Conservation (phyloP, 2,888 invertebrate genomes). For the Caenorhabditis sulstoni region DNA sequence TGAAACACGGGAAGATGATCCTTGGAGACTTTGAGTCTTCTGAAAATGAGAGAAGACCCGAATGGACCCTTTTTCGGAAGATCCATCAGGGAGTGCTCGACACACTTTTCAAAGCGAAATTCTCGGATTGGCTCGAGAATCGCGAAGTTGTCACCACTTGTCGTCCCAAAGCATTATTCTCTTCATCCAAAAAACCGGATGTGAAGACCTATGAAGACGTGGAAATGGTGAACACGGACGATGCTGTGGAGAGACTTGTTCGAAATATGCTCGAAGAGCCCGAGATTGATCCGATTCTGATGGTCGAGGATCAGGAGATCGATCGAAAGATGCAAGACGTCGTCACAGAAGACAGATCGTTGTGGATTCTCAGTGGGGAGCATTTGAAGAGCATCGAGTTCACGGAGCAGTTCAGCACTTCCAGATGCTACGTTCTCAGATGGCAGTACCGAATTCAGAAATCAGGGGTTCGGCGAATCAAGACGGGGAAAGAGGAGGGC, state of each 20-base stretch:
- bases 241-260: conserved; percentile 22
- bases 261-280: conserved; percentile 25
- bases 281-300: conserved; percentile 40
- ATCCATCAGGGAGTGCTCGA: conserved; percentile 68
- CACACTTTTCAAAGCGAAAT: conserved; percentile 73
- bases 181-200: conserved; percentile 35
- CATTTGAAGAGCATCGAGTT: conserved; percentile 59
- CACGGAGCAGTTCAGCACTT: conserved; percentile 59
- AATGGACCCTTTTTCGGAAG: conserved; percentile 61
- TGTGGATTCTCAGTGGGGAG: conserved; percentile 70
- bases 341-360: conserved; percentile 66
- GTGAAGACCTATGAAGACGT: conserved; percentile 46
- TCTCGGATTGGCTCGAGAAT: conserved; percentile 65
- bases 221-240: conserved; percentile 23
- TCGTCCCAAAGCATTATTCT: conserved; percentile 30
- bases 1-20: conserved; percentile 33
- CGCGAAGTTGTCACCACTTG: conserved; percentile 45
- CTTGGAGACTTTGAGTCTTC: conserved; percentile 47
- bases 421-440: conserved; percentile 73
- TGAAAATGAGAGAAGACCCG: conserved; percentile 32
- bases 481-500: conserved; percentile 61
- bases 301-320: conserved; percentile 67
- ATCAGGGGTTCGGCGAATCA: conserved; percentile 67
- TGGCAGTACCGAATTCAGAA: conserved; percentile 76
- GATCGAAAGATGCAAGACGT: conserved; percentile 65